Evolutionary conservation across 2,113 vertebrate species (phyloP).

Genomic region (Larimichthys crocea): DNA sequence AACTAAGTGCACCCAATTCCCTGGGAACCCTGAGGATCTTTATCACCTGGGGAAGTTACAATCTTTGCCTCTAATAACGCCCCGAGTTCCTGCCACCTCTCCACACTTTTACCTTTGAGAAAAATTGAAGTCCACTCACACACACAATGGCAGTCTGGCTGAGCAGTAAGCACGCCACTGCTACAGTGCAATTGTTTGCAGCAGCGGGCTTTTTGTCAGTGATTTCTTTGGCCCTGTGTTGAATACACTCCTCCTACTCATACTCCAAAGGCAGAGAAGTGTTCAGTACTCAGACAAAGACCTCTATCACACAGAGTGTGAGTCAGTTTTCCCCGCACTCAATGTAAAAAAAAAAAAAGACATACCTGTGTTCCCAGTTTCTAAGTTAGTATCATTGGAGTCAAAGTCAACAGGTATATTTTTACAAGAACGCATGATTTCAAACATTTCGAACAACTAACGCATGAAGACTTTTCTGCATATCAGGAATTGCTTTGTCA

Average conservation of each 20-base stretch:
- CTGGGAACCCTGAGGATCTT: not conserved
- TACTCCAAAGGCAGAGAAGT: not conserved
- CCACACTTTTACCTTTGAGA: not conserved
- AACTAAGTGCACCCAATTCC: not conserved
- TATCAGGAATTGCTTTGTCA: not conserved
- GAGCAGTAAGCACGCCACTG: not conserved
- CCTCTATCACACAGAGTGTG: not conserved
- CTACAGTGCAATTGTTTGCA: not conserved
- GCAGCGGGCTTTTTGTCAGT: not conserved
- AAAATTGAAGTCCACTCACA: not conserved
- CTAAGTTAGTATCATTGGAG: not conserved
- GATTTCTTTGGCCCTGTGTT: conserved; percentile 2
- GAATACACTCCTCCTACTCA: not conserved
- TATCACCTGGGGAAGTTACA: not conserved
- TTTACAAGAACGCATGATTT: not conserved
- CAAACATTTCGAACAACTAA: too few relatives aligned
- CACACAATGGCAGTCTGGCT: not conserved
- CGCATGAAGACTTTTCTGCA: not conserved
- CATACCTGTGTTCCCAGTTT: not conserved
- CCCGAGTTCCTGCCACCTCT: not conserved
- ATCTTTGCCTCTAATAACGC: not conserved
- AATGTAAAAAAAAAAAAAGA: not conserved
- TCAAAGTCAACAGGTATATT: not conserved
- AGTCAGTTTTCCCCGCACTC: not conserved
- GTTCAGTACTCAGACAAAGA: not conserved